Base-by-base conservation (phyloP, 1,140 invertebrate species). In the Himalopsyche phryganea region DNA sequence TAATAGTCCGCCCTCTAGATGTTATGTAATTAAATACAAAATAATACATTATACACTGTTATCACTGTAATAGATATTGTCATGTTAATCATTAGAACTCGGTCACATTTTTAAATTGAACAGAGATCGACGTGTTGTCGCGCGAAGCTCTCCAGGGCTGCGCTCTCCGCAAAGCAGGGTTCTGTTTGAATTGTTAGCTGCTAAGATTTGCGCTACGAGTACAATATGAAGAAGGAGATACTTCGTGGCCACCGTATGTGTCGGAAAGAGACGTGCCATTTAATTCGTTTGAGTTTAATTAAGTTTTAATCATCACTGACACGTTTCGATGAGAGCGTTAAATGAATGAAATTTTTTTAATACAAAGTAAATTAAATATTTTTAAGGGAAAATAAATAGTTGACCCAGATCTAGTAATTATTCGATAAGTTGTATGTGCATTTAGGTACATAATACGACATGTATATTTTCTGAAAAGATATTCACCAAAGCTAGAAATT, bases 391-490 rank as follows among this genome's bases (percentile, higher is more conserved):
- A 58, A 33, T 5, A 28, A 56, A 55, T 63, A 63, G 61, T 58
- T 28, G 52, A 62, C 36, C 42, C 51, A 59, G 47, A 58, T 55
- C 36, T 63, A 63, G 60, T 52, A 48, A 52, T 17, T 57, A 45
- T 45, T 38, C 20, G 19, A 55, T 63, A 63, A 60, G 57, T 28
- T 55, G 40, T 56, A 51, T 60, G 57, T 60, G 61, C 61, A 52
- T 53, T 55, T 58, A 58, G 47, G 54, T 63, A 60, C 55, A 50
- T 58, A 53, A 51, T 54, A 63, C 46, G 38, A 63, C 49, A 55
- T 63, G 61, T 63, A 63, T 63, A 63, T 63, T 63, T 63, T 63
- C 61, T 59, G 61, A 63, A 56, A 53, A 50, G 50, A 56, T 63
- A 59, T 63, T 63, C 61, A 63, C 61, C 61, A 63, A 63, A 63